Evolutionary conservation across 2,113 vertebrate genomes (phyloP), one percentile per base, ranked within the genome.

Genomic region (Corythaixoides concolor): DNA sequence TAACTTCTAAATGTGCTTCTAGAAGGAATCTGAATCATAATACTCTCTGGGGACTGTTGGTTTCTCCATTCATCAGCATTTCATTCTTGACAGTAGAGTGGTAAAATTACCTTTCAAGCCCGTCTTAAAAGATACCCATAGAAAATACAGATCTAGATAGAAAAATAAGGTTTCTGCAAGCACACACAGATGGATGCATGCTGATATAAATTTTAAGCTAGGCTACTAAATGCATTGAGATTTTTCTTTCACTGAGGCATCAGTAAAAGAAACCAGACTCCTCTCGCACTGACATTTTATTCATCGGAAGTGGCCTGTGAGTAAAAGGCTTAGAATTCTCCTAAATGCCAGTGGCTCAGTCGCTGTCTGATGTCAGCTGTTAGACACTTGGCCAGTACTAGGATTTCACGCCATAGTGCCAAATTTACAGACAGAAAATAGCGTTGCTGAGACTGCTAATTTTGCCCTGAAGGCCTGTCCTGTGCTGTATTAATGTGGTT

Each of bases 241-340:
- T 85, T 89, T 90, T 97, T 95, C 33, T 89, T 85, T 91, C 70
- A 67, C 69, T 85, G 85, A 95, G 2, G 12, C 53, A 85, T 75
- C 73, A 52, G 89, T 80, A 82, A 89, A 96, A 93, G 95, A 91
- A 95, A 76, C 63, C 87, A 95, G 82, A 85, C 59, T 89, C 35
- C 60, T 95, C 70, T 88, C 0, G 0, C 0, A 1, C 86, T 91
- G 97, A 92, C 90, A 77, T 97, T 97, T 95, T 94, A 88, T 96
- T 96, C 93, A 91, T 93, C 4, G 78, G 92, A 97, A 95, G 84
- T 81, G 82, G 94, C 85, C 91, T 96, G 92, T 96, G 92, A 97
- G 68, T 96, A 96, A 97, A 95, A 85, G 92, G 87, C 88, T 97
- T 93, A 96, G 64, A 95, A 91, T 88, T 89, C 87, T 91, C 75